Percentiles rank a stretch among this genome's conserved stretches.
Conservation (phyloP, 64 coral and sea anemone genomes). For the Stylophora pistillata region DNA sequence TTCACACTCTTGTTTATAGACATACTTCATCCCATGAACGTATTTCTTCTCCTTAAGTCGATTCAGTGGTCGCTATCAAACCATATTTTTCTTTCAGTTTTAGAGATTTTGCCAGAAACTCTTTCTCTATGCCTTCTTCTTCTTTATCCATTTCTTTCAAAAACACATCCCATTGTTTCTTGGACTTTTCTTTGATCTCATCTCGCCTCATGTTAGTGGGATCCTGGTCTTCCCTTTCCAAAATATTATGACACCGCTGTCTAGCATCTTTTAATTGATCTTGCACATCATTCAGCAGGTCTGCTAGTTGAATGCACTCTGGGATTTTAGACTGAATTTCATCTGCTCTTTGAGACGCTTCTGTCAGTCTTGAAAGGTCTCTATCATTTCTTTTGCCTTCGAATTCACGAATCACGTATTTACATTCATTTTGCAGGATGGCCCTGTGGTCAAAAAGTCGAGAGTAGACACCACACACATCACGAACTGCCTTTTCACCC, state of each 20-base stretch:
- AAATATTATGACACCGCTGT: constrained; percentile 79
- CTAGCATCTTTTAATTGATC: constrained; percentile 71
- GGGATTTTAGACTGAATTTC: constrained; percentile 74
- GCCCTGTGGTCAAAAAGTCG: constrained; percentile 93
- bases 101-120: constrained; percentile 72
- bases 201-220: constrained; percentile 38
- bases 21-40: background rate
- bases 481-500: constrained; percentile 67
- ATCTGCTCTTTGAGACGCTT: constrained; percentile 64
- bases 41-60: background rate
- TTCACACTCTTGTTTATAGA: background rate
- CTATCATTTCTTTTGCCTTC: constrained; percentile 85
- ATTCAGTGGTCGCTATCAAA: background rate
- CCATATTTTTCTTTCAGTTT: constrained; percentile 89
- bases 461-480: constrained; percentile 72
- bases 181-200: constrained; percentile 59
- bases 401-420: constrained; percentile 87
- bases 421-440: constrained; percentile 76
- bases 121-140: constrained; percentile 67
- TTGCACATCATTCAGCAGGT: constrained; percentile 51
- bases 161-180: constrained; percentile 87
- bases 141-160: constrained; percentile 72
- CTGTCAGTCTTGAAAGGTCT: constrained; percentile 63
- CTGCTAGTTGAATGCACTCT: constrained; percentile 54
- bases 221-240: constrained; percentile 84